These are phyloP conservation scores for Zaprionus africanus DNA, from an alignment of 1,140 invertebrate genomes.

Conservation along the genomic window DNA sequence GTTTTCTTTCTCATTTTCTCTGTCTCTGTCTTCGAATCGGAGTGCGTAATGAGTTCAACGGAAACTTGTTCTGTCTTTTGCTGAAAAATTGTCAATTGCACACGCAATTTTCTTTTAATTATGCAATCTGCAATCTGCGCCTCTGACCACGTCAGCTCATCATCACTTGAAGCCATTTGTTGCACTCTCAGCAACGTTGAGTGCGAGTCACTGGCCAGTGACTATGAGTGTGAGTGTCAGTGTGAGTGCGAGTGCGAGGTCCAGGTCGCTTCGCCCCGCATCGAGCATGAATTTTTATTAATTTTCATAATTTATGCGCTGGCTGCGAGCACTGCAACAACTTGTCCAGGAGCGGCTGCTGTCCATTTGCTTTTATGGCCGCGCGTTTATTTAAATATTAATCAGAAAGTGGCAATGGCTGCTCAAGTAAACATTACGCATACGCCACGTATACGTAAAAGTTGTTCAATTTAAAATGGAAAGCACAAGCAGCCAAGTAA, in stretches of 20 bases:
- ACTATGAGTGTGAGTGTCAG: neutral
- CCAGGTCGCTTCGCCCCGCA: constrained; percentile 22
- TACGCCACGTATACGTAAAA: constrained; percentile 52
- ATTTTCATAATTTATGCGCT: constrained; percentile 80
- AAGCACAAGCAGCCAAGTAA: constrained; percentile 14
- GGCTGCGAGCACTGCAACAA: constrained; percentile 1
- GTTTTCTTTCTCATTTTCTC: neutral
- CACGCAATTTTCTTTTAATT: constrained; percentile 66
- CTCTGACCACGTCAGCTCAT: constrained; percentile 68
- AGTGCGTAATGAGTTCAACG: constrained; percentile 30
- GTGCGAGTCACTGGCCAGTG: neutral
- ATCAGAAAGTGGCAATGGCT: constrained; percentile 75
- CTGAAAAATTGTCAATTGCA: constrained; percentile 49
- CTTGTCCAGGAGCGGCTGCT: constrained; percentile 18
- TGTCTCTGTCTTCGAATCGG: constrained; percentile 1
- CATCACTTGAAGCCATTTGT: constrained; percentile 62
- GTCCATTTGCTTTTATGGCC: constrained; percentile 70
- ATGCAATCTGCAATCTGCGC: constrained; percentile 62
- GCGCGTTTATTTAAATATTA: constrained; percentile 80
- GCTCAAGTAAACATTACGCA: constrained; percentile 69
- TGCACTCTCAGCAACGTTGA: constrained; percentile 17
- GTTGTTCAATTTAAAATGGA: constrained; percentile 66
- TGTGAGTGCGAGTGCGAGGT: neutral
- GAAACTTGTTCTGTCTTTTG: constrained; percentile 14
- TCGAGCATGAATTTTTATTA: constrained; percentile 73